Evolutionary conservation across 2,113 vertebrate genomes (phyloP).

Genomic region (Percopsis transmontana): DNA sequence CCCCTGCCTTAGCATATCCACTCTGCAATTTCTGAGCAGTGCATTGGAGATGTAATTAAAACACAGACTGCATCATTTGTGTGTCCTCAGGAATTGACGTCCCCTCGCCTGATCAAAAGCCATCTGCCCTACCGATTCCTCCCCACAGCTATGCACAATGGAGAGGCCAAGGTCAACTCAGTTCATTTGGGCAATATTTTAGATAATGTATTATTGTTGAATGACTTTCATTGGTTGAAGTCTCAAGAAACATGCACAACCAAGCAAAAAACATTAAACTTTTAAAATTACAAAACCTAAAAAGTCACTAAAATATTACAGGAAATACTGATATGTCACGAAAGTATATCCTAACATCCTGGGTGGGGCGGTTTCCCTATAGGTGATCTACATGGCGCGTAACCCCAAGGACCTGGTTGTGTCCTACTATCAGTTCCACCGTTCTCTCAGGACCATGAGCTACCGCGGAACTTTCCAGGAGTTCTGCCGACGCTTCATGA

Average conservation of each 20-base stretch:
- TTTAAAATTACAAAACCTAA: not conserved
- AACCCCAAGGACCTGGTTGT: constrained; percentile 99
- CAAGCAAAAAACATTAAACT: not conserved
- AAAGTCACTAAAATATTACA: not conserved
- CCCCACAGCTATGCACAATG: constrained; percentile 91
- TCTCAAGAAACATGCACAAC: not conserved
- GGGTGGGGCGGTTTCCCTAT: not conserved
- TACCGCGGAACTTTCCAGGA: constrained; percentile 98
- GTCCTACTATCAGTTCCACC: constrained; percentile 98
- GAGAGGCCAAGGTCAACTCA: constrained; percentile 90
- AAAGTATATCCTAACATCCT: not conserved
- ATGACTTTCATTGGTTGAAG: not conserved
- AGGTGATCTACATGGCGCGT: constrained; percentile 99
- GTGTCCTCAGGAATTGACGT: constrained; percentile 87
- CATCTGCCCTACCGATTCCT: constrained; percentile 95
- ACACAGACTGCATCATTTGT: constrained; percentile 11
- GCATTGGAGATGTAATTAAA: not conserved
- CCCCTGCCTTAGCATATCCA: not conserved
- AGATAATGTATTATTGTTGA: not conserved
- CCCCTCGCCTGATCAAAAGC: constrained; percentile 96
- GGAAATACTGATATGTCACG: not conserved
- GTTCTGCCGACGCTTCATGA: constrained; percentile 97
- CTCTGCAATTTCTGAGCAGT: not conserved
- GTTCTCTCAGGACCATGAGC: constrained; percentile 97
- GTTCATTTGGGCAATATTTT: too few relatives aligned